These are phyloP conservation scores for Caenorhabditis briggsae DNA, from an alignment of 1,140 invertebrate genomes.

Conservation along the genomic window DNA sequence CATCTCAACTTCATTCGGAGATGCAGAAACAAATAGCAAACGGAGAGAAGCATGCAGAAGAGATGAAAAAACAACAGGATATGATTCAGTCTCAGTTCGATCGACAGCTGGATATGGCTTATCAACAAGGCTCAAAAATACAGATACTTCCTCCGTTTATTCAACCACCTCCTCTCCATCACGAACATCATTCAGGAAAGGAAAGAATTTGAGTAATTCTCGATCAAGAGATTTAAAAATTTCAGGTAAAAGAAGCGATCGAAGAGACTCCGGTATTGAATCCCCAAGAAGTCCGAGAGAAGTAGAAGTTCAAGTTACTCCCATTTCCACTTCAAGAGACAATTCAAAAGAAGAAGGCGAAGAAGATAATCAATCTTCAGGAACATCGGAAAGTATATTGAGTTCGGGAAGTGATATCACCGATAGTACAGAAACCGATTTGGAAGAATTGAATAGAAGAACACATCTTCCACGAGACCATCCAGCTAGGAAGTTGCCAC, in stretches of 20 bases:
- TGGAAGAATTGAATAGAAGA: constrained; percentile 22
- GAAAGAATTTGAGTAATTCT: not conserved
- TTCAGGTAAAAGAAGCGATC: not conserved
- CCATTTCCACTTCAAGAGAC: not conserved
- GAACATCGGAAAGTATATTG: not conserved
- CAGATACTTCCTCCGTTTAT: constrained; percentile 28
- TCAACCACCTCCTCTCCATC: not conserved
- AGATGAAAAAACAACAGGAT: constrained; percentile 45
- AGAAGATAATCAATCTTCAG: not conserved
- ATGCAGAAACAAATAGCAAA: constrained; percentile 32
- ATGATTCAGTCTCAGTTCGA: constrained; percentile 38
- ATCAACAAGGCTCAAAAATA: constrained; percentile 42
- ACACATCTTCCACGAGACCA: constrained; percentile 67
- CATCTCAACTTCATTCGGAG: constrained; percentile 25
- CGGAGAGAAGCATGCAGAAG: constrained; percentile 41
- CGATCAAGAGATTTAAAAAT: not conserved
- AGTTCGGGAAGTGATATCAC: constrained; percentile 34
- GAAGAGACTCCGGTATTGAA: constrained; percentile 35
- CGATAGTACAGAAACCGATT: not conserved
- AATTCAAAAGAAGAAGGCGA: not conserved
- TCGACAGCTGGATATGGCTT: constrained; percentile 38
- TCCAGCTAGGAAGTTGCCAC: constrained; percentile 70
- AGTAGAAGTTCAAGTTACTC: constrained; percentile 24
- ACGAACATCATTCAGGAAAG: constrained; percentile 50
- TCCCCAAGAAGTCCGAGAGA: constrained; percentile 48